These are phyloP conservation scores for Ellobius talpinus DNA, from an alignment of 2,113 vertebrate genomes.

Conservation along the genomic window DNA sequence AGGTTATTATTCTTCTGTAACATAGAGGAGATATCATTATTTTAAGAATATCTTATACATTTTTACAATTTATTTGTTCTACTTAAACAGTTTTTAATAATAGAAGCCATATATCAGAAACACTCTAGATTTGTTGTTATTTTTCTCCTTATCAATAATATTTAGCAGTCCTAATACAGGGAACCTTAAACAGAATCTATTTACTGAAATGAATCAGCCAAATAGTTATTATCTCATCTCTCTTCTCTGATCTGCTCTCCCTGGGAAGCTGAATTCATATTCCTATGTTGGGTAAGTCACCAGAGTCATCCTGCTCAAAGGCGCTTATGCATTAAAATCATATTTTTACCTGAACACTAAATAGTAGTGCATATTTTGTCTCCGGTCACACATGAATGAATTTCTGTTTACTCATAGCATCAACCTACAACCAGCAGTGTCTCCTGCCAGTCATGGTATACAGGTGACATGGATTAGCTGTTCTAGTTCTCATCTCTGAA, in stretches of 20 bases:
- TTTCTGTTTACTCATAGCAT: not conserved
- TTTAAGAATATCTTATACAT: not conserved
- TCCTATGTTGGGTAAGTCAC: fast-evolving
- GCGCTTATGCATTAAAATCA: not conserved
- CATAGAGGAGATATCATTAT: not conserved
- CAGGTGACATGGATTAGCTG: not conserved
- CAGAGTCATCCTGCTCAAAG: not conserved
- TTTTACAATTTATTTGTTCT: not conserved
- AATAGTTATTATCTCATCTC: not conserved
- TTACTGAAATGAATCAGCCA: not conserved
- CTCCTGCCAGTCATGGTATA: not conserved
- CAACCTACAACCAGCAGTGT: not conserved
- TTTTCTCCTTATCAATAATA: not conserved
- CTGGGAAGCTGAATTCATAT: not conserved
- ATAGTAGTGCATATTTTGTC: not conserved
- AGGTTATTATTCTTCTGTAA: not conserved
- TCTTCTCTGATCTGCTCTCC: not conserved
- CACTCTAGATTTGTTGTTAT: not conserved
- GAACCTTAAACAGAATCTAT: not conserved
- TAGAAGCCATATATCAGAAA: not conserved
- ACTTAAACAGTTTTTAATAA: not conserved
- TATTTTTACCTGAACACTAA: not conserved
- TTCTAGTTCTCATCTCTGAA: not conserved
- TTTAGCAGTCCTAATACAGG: fast-evolving
- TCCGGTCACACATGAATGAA: not conserved